phyloP scores from a whole-genome alignment of 2,888 invertebrate species.

The Coecobrya sp. region DNA sequence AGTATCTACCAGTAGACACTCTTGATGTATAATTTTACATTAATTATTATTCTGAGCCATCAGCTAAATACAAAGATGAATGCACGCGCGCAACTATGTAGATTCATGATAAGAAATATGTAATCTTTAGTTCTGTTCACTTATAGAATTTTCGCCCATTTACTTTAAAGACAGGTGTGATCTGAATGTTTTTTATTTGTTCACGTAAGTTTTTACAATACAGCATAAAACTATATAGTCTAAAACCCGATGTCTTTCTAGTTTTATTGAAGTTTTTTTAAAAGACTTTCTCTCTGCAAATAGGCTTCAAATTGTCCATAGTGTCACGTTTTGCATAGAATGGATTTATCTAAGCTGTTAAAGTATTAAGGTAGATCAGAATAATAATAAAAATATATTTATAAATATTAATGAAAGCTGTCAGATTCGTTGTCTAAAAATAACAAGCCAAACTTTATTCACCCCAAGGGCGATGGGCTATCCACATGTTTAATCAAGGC shows the following conservation, averaged over 20 bases:
- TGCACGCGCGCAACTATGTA: neutral
- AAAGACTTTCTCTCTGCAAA: neutral
- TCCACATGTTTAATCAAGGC: conserved; percentile 35
- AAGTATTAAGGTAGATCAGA: conserved; percentile 30
- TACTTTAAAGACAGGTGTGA: neutral
- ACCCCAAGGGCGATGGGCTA: conserved; percentile 31
- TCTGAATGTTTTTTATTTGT: conserved; percentile 8
- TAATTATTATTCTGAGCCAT: neutral
- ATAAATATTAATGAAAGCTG: conserved; percentile 63
- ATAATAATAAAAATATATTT: conserved; percentile 45
- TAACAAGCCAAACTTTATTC: conserved; percentile 48
- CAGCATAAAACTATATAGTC: conserved; percentile 21
- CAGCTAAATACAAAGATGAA: neutral
- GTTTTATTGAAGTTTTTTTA: conserved; percentile 32
- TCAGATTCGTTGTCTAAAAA: conserved; percentile 60
- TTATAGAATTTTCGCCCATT: neutral
- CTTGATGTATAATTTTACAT: conserved; percentile 8
- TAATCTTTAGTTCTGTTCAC: conserved; percentile 41
- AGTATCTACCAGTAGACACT: conserved; percentile 61
- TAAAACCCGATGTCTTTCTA: conserved; percentile 48
- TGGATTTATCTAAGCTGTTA: conserved; percentile 42
- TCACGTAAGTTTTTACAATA: neutral
- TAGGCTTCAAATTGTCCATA: conserved; percentile 9
- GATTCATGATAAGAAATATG: conserved; percentile 21
- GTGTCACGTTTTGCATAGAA: conserved; percentile 40